Percentiles rank a stretch among this genome's conserved stretches.
Evolutionary conservation across 2,797 vertebrate genomes (phyloP).

Genomic region (Myotis daubentonii): DNA sequence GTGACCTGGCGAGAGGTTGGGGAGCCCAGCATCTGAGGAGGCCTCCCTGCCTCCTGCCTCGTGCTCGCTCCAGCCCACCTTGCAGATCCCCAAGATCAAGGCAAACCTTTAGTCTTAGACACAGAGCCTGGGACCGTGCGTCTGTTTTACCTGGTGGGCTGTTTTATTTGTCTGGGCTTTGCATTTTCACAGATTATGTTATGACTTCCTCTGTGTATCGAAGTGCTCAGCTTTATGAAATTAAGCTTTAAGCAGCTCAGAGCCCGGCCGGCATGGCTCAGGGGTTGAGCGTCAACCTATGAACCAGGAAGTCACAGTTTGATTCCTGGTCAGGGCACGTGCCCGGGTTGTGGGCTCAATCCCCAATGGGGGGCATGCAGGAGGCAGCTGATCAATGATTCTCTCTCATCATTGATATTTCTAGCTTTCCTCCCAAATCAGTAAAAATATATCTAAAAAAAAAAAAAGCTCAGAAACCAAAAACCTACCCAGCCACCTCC

Average conservation of each 20-base stretch:
- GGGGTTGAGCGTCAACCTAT: too few relatives aligned
- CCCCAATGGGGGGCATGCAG: too few relatives aligned
- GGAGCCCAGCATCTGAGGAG: not conserved
- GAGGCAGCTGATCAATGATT: too few relatives aligned
- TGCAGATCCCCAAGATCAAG: not conserved
- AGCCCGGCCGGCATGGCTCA: too few relatives aligned
- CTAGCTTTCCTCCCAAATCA: too few relatives aligned
- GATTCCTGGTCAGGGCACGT: too few relatives aligned
- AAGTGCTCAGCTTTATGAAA: not conserved
- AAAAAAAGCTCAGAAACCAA: not conserved
- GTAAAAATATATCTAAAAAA: too few relatives aligned
- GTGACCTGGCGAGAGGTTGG: not conserved
- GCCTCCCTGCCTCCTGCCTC: not conserved
- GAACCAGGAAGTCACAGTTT: too few relatives aligned
- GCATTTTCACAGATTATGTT: not conserved
- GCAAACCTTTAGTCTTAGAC: not conserved
- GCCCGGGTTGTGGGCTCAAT: too few relatives aligned
- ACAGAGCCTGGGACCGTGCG: not conserved
- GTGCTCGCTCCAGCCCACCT: not conserved
- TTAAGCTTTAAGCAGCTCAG: not conserved
- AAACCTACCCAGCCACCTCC: slow-evolving; percentile 88
- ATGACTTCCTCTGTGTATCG: not conserved
- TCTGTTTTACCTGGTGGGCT: not conserved
- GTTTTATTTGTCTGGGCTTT: not conserved
- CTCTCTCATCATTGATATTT: too few relatives aligned